A percentile compares a stretch with the other conserved stretches of the same genome.
These are phyloP conservation scores for Plecotus auritus DNA, from an alignment of 2,113 vertebrate genomes.

Conservation along the genomic window DNA sequence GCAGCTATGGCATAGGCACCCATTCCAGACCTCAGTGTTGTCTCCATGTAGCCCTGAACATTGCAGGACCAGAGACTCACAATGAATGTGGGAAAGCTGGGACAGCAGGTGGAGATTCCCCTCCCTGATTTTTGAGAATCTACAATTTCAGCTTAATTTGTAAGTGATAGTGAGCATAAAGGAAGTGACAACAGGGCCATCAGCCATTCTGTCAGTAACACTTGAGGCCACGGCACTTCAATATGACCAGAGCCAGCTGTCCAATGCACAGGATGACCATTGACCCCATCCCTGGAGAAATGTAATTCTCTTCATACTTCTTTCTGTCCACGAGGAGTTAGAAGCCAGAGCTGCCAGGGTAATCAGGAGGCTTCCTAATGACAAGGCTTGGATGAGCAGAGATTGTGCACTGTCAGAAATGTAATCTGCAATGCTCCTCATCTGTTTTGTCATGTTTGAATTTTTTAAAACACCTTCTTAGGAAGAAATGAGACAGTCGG, in stretches of 20 bases:
- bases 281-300: constrained; percentile 79
- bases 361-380: constrained; percentile 81
- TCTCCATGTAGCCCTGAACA: not conserved
- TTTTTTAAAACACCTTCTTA: constrained; percentile 37
- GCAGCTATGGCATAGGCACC: not conserved
- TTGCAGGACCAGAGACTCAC: constrained; percentile 49
- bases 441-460: constrained; percentile 21
- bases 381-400: constrained; percentile 68
- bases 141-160: constrained; percentile 77
- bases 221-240: constrained; percentile 71
- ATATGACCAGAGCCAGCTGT: constrained; percentile 82
- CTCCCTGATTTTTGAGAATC: constrained; percentile 50
- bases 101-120: constrained; percentile 24
- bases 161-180: constrained; percentile 73
- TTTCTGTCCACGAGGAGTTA: constrained; percentile 74
- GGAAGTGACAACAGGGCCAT: constrained; percentile 77
- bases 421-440: constrained; percentile 42
- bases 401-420: constrained; percentile 70
- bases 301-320: constrained; percentile 82
- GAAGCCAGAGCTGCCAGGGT: constrained; percentile 76
- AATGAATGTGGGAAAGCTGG: constrained; percentile 41
- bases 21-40: not conserved
- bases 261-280: constrained; percentile 78
- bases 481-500: constrained; percentile 31
- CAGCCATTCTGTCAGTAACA: constrained; percentile 76